Evolutionary conservation across 2,113 vertebrate genomes (phyloP), one percentile per base, ranked within the genome.

Genomic region (Gambusia holbrooki): DNA sequence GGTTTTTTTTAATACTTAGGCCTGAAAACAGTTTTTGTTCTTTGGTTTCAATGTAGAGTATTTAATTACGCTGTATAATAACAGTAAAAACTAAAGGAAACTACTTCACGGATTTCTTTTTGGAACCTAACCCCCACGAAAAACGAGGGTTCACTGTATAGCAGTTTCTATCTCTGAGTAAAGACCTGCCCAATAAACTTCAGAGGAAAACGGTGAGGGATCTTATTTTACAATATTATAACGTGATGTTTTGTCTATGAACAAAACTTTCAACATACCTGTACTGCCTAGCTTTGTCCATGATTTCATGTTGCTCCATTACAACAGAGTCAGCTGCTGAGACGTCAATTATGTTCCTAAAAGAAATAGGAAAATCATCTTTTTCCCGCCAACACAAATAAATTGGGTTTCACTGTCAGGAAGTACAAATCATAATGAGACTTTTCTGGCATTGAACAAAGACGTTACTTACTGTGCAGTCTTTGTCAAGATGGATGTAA

Each of bases 231-330:
- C 48, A 1, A 5, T 51, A 22, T 51, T 17, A 54, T 70, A 67
- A 75, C 4, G 3, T 62, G 51, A 51, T 6, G 3, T 28, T 65
- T 10, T 25, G 17, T 65, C 8, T 33, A 64, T 1, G 25, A 17
- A 0, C 6, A 15, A 64, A 8, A 3, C 15, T 22, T 28, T 19
- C 17, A 32, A 74, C 81, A 67, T 77, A 98, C 97, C 97, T 99
- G 93, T 99, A 99, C 87, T 98, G 98, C 69, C 97, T 92, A 15
- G 98, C 97, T 87, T 96, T 95, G 92, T 99, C 98, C 97, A 99
- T 99, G 93, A 98, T 99, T 79, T 99, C 98, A 2, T 98, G 97
- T 81, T 97, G 97, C 84, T 99, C 98, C 96, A 98, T 98, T 76
- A 97, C 96, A 87, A 97, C 96, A 2, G 97, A 98, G 71, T 99